phyloP scores from a whole-genome alignment of 64 coral and sea anemone genomes.

The Anthopleura sola region DNA sequence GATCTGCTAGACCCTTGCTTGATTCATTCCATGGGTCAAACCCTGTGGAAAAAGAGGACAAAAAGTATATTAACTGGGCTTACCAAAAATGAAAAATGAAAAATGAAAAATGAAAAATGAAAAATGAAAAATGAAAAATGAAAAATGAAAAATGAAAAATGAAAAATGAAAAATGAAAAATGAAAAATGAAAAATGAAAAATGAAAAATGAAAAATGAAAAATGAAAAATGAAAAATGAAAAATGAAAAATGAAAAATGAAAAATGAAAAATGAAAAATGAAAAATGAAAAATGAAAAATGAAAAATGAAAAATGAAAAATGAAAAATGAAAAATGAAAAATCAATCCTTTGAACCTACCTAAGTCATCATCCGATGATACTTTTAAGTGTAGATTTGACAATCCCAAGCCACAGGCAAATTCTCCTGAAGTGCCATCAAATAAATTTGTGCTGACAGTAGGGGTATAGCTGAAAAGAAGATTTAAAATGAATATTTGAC shows the following conservation, averaged over 20 bases:
- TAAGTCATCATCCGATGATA: slow-evolving; percentile 86
- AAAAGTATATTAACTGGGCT: not conserved
- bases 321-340: not conserved
- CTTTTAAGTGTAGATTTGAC: slow-evolving; percentile 89
- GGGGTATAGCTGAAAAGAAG: slow-evolving; percentile 9
- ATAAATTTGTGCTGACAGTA: not conserved
- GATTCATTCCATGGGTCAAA: slow-evolving; percentile 98
- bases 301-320: not conserved
- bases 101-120: not conserved
- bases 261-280: not conserved
- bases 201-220: not conserved
- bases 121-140: not conserved
- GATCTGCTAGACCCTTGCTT: slow-evolving; percentile 83
- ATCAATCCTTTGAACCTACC: slow-evolving; percentile 30
- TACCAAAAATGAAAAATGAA: not conserved
- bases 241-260: not conserved
- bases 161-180: not conserved
- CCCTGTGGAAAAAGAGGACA: slow-evolving; percentile 35
- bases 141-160: not conserved
- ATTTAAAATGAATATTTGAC: not conserved
- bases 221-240: not conserved
- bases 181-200: not conserved
- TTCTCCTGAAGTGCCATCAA: slow-evolving; percentile 26
- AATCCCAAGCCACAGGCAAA: slow-evolving; percentile 75
- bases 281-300: not conserved